These are phyloP conservation scores for Glossophaga mutica DNA, from an alignment of 2,797 vertebrate species.

Conservation along the genomic window DNA sequence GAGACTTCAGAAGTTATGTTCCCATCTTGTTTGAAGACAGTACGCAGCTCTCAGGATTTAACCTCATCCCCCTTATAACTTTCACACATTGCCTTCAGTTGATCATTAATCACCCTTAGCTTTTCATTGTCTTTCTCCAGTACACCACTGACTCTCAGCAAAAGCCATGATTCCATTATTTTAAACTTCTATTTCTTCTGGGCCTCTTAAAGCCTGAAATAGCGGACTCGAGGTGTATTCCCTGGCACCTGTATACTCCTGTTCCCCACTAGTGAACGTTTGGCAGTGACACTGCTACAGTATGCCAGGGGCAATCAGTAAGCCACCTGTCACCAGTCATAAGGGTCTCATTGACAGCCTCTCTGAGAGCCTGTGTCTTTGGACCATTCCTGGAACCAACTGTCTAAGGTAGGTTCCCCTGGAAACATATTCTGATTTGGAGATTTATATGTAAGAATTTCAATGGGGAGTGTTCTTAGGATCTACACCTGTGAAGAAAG, in stretches of 20 bases:
- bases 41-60: background rate
- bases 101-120: background rate
- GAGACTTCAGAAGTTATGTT: background rate
- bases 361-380: background rate
- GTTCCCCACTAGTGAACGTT: background rate
- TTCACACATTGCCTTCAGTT: background rate
- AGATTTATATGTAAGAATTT: background rate
- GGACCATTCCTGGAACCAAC: background rate
- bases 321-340: background rate
- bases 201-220: background rate
- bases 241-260: background rate
- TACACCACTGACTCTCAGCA: background rate
- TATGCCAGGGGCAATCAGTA: background rate
- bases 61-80: background rate
- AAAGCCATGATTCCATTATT: background rate
- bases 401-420: background rate
- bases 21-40: background rate
- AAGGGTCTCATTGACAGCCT: background rate
- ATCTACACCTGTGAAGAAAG: background rate
- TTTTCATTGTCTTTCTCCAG: background rate
- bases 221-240: background rate
- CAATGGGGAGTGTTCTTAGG: background rate
- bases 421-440: background rate
- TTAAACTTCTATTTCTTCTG: background rate
- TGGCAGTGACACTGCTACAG: background rate